Base-by-base conservation (phyloP, 2,113 vertebrate genomes). In the Mustelus asterias region DNA sequence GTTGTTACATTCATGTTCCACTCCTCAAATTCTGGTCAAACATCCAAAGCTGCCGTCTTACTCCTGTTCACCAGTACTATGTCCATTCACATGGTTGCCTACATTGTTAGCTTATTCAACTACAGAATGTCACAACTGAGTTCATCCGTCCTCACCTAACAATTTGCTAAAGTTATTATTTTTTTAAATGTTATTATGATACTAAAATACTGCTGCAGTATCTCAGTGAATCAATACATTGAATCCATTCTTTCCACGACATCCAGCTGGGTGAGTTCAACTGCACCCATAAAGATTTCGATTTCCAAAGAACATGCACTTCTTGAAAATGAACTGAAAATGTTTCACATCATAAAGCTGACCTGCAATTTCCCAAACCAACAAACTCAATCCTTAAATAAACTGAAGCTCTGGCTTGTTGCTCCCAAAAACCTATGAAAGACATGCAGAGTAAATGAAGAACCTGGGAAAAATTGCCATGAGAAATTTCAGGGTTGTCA, bases 401-500 rank as follows among this genome's bases (percentile, higher is more conserved):
- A 37, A 37, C 16, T 93, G 60, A 41, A 93, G 18, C 89, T 67
- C 14, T 93, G 89, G 60, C 89, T 37, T 67, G 60, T n/a, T 93
- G 16, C 33, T 65, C 60, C 18, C 60, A 2, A 63, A 54, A 67
- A 11, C 63, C 33, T 33, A 65, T 37, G 60, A 20, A 65, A 93
- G 67, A 37, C 5, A 65, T 18, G 20, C 29, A 67, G 89, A 37
- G 89, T 37, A 93, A 93, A 93, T 65, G 37, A 93, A 37, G 60
- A 65, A 37, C 60, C 63, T 41, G 16, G 37, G 89, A 65, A 41
- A 60, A 20, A n/a, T 63, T 65, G 60, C 58, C 0, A 33, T 20
- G 88, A 92, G 18, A 65, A 29, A 93, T 93, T 65, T 33, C 89
- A 67, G 60, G 63, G 60, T n/a, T 93, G 89, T 93, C 60, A 65